phyloP scores from a whole-genome alignment of 1,140 invertebrate genomes.

The Drosophila pallidifrons region DNA sequence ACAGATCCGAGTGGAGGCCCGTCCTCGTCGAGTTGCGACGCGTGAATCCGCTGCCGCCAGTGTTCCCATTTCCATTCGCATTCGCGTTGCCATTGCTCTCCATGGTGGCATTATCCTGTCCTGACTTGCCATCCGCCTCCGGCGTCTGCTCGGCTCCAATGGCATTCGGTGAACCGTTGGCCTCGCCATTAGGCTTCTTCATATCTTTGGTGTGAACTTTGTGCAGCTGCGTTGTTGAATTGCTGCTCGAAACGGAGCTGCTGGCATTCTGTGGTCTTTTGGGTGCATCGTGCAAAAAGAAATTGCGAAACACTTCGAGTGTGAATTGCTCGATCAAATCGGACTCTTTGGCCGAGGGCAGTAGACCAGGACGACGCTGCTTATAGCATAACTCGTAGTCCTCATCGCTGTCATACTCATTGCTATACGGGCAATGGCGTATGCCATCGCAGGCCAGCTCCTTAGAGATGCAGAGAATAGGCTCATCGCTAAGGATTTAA shows the following conservation, averaged over 20 bases:
- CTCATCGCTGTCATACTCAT: slow-evolving; percentile 86
- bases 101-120: slow-evolving; percentile 60
- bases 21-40: slow-evolving; percentile 74
- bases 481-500: slow-evolving; percentile 71
- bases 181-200: slow-evolving; percentile 63
- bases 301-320: slow-evolving; percentile 78
- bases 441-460: slow-evolving; percentile 88
- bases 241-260: slow-evolving; percentile 37
- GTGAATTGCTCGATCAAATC: slow-evolving; percentile 80
- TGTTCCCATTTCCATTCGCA: slow-evolving; percentile 10
- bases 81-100: slow-evolving; percentile 32
- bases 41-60: slow-evolving; percentile 65
- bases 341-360: slow-evolving; percentile 71
- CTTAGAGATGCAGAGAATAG: slow-evolving; percentile 87
- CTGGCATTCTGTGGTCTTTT: slow-evolving; percentile 54
- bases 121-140: slow-evolving; percentile 27
- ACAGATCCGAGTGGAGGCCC: slow-evolving; percentile 85
- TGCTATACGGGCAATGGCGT: slow-evolving; percentile 87
- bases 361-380: slow-evolving; percentile 61
- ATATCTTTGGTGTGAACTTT: slow-evolving; percentile 80
- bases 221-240: slow-evolving; percentile 59
- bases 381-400: slow-evolving; percentile 85
- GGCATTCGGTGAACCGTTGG: slow-evolving; percentile 64
- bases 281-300: slow-evolving; percentile 74
- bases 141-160: slow-evolving; percentile 38